A percentile compares a stretch with the other conserved stretches of the same genome.
These are phyloP conservation scores for Etheostoma nigrum DNA, from an alignment of 2,797 vertebrate genomes.

Conservation along the genomic window DNA sequence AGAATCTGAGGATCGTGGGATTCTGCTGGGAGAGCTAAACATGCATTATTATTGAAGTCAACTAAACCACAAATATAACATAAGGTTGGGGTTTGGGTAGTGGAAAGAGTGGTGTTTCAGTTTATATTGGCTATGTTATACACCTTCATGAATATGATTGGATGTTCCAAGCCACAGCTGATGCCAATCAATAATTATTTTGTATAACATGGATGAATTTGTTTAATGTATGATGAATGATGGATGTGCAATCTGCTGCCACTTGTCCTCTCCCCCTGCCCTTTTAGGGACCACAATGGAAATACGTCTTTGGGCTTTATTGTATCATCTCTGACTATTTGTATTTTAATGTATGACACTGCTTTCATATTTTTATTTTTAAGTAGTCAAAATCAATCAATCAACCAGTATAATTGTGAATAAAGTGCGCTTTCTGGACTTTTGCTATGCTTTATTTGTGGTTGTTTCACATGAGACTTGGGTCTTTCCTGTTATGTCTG, in stretches of 20 bases:
- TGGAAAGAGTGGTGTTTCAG: background rate
- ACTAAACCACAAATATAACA: background rate
- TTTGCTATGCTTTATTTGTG: background rate
- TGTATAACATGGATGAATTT: too few species aligned
- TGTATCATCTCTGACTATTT: too few species aligned
- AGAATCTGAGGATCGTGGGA: background rate
- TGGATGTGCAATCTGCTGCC: too few species aligned
- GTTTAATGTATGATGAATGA: too few species aligned
- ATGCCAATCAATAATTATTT: background rate
- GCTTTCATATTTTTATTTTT: too few species aligned
- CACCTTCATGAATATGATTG: background rate
- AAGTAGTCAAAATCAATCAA: too few species aligned
- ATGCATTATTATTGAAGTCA: background rate
- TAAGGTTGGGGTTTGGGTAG: background rate
- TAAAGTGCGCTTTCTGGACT: background rate
- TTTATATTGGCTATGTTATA: background rate
- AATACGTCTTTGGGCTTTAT: too few species aligned
- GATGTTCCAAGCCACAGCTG: background rate
- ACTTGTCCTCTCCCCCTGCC: too few species aligned
- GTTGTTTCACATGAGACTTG: background rate
- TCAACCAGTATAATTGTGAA: background rate
- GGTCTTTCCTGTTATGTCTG: background rate
- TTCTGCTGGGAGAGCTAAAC: background rate
- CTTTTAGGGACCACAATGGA: too few species aligned
- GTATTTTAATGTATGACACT: too few species aligned